Evolutionary conservation across 2,113 vertebrate genomes (phyloP).

Genomic region (Scytalopus superciliaris): DNA sequence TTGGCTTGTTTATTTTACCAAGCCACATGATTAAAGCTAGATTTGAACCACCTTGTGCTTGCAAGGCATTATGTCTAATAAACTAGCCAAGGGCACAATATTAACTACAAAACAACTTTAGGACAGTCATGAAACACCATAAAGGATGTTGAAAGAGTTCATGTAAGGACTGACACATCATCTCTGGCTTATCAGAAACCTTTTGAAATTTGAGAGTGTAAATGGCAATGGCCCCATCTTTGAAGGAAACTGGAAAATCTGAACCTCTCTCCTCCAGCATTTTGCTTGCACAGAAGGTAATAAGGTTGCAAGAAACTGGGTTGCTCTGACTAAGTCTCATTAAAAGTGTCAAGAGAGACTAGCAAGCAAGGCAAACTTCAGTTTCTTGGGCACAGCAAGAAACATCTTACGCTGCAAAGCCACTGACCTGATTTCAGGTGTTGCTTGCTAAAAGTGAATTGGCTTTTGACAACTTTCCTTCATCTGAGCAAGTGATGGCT

Average conservation of each 20-base stretch:
- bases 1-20: background rate
- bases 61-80: background rate
- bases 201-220: background rate
- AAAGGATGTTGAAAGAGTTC: background rate
- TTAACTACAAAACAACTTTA: background rate
- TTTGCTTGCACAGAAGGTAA: background rate
- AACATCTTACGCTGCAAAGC: background rate
- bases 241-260: background rate
- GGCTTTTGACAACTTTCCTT: constrained; percentile 45
- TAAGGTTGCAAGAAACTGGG: background rate
- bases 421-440: constrained; percentile 25
- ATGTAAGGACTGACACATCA: background rate
- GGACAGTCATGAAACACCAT: background rate
- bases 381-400: background rate
- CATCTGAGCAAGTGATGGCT: background rate
- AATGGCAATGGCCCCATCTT: background rate
- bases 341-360: background rate
- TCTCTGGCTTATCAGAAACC: background rate
- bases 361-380: background rate
- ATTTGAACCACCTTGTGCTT: background rate
- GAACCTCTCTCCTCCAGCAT: background rate
- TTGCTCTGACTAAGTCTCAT: background rate
- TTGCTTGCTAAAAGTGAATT: background rate
- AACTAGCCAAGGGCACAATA: background rate
- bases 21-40: background rate